Evolutionary conservation across 2,888 invertebrate genomes (phyloP), one percentile per base, ranked within the genome.

Genomic region (Panopea generosa): DNA sequence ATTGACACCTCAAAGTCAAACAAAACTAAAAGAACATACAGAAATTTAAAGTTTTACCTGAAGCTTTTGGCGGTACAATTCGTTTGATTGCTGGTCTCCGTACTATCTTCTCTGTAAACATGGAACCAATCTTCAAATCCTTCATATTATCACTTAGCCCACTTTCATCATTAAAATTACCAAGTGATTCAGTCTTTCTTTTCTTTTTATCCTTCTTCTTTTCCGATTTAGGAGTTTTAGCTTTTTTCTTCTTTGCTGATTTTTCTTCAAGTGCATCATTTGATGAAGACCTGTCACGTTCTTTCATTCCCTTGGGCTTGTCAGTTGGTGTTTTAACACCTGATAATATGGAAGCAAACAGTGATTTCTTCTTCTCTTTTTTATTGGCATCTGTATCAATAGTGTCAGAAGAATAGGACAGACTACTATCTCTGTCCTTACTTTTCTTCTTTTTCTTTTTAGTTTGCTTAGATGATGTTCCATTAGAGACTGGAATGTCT

Each of bases 51-150:
- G n/a, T n/a, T n/a, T 83, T 85, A 92, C 92, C 88, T 67, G 90
- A 89, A 59, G 92, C 92, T 82, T 89, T 91, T 11, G 91, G 91
- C 22, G 82, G 71, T 38, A 77, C 56, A 26, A 74, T 66, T 61
- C 63, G 57, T 26, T 70, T 49, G 7, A 80, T 38, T 20, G 50
- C 77, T 33, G 74, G 71, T 24, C 81, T 57, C 22, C 57, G 68
- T 2, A 61, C 61, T 9, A 57, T 38, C 29, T 70, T 59, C 1
- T 82, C 78, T 56, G 70, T 67, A 70, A 88, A 89, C 52, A 89
- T 78, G 33, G 87, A 79, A 43, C 87, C 84, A 40, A 88, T 87
- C 66, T 87, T 86, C 57, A 90, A 62, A 18, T 84, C 87, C 50
- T 79, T 83, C 77, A 86, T 75, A 45, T 78, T 84, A 24, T 87